phyloP scores from a whole-genome alignment of 2,113 vertebrate species.

The Piprites chloris region DNA sequence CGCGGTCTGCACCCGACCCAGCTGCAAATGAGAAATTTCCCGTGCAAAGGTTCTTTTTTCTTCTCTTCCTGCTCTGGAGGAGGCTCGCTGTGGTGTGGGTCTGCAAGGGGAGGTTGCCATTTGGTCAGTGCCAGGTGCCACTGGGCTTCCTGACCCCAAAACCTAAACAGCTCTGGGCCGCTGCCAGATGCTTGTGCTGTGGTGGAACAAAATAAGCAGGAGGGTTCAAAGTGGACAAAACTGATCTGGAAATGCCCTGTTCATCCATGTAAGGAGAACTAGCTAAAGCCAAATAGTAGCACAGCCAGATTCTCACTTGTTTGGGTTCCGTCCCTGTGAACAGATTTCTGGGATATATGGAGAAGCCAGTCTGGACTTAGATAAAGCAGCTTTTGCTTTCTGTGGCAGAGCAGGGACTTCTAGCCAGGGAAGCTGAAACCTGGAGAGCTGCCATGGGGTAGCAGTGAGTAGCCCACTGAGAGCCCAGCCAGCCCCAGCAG shows the following conservation, averaged over 20 bases:
- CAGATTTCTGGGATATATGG: background rate
- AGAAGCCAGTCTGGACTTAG: background rate
- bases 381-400: background rate
- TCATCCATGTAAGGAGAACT: background rate
- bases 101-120: background rate
- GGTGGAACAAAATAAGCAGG: background rate
- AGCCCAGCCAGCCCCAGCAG: background rate
- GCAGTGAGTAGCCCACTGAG: background rate
- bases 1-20: background rate
- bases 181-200: background rate
- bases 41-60: background rate
- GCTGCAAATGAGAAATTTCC: conserved; percentile 20
- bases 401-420: background rate
- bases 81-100: background rate
- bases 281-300: background rate
- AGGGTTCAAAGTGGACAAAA: background rate
- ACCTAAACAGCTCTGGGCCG: background rate
- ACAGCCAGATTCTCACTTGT: background rate
- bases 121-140: background rate
- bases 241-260: background rate
- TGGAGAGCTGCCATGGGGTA: background rate
- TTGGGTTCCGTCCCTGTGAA: background rate
- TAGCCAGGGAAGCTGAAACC: background rate
- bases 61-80: background rate
- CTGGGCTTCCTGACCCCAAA: background rate